phyloP scores from a whole-genome alignment of 64 coral and sea anemone genomes.

The Pocillopora verrucosa region DNA sequence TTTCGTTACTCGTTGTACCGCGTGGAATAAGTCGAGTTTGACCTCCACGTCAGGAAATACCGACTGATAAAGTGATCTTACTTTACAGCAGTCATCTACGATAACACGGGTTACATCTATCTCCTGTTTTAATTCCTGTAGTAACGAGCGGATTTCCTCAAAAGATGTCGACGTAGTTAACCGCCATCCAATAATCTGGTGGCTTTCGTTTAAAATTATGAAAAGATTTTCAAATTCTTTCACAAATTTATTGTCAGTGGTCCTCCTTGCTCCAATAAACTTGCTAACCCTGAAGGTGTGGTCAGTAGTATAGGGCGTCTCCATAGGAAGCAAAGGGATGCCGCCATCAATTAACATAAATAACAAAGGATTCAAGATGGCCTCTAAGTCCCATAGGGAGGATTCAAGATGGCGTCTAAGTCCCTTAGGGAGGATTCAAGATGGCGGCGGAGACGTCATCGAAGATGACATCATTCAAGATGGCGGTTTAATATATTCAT shows the following conservation, averaged over 20 bases:
- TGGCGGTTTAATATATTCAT: too few species aligned
- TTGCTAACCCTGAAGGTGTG: conserved; percentile 70
- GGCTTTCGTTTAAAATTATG: conserved; percentile 46
- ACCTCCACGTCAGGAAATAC: background rate
- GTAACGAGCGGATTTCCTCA: conserved; percentile 47
- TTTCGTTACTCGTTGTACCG: conserved; percentile 28
- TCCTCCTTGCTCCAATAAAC: conserved; percentile 40
- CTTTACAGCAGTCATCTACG: conserved; percentile 46
- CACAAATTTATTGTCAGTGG: conserved; percentile 24
- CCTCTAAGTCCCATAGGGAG: too few species aligned
- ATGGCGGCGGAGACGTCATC: too few species aligned
- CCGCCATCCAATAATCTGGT: conserved; percentile 43
- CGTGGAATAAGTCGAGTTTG: conserved; percentile 52
- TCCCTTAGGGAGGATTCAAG: too few species aligned
- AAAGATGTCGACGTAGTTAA: conserved; percentile 38
- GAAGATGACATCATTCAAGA: too few species aligned
- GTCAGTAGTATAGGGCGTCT: too few species aligned
- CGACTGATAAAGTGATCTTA: background rate
- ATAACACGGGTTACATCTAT: background rate
- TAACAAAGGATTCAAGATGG: too few species aligned
- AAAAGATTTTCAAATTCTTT: conserved; percentile 65
- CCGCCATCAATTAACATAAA: too few species aligned
- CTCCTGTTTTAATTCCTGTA: conserved; percentile 44
- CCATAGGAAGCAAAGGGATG: too few species aligned
- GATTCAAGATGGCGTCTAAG: too few species aligned